A percentile compares a stretch with the other conserved stretches of the same genome.
Conservation (phyloP, 2,888 invertebrate genomes). For the Emmelina monodactyla region DNA sequence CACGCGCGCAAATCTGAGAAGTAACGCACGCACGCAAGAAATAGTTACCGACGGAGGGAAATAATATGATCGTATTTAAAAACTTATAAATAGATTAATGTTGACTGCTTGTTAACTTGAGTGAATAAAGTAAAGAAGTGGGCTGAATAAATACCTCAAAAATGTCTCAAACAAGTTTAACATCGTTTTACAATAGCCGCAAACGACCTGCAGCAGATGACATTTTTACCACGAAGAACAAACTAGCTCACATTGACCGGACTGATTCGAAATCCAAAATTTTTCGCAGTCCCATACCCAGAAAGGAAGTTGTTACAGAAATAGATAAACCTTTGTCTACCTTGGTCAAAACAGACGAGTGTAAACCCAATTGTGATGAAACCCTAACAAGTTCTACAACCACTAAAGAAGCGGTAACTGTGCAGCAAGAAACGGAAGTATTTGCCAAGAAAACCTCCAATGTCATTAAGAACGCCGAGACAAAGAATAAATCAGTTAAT, state of each 20-base stretch:
- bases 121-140: no score
- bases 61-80: no score
- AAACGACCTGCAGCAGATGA: constrained; percentile 80
- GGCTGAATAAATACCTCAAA: no score
- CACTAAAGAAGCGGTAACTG: constrained; percentile 11
- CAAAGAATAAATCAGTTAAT: constrained; percentile 34
- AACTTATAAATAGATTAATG: no score
- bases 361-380: background rate
- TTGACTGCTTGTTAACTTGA: no score
- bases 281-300: constrained; percentile 23
- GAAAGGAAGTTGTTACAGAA: constrained; percentile 20
- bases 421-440: background rate
- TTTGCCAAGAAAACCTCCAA: background rate
- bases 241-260: constrained; percentile 42
- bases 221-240: constrained; percentile 57
- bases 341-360: constrained; percentile 8
- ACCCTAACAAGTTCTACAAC: background rate
- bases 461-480: constrained; percentile 23
- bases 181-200: constrained; percentile 77
- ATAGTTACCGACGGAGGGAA: no score
- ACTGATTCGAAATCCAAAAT: constrained; percentile 28
- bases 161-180: constrained; percentile 82
- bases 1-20: no score
- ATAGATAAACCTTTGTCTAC: constrained; percentile 4
- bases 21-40: no score